phyloP scores from a whole-genome alignment of 1,140 invertebrate species.

The Stenopsyche tienmushanensis region DNA sequence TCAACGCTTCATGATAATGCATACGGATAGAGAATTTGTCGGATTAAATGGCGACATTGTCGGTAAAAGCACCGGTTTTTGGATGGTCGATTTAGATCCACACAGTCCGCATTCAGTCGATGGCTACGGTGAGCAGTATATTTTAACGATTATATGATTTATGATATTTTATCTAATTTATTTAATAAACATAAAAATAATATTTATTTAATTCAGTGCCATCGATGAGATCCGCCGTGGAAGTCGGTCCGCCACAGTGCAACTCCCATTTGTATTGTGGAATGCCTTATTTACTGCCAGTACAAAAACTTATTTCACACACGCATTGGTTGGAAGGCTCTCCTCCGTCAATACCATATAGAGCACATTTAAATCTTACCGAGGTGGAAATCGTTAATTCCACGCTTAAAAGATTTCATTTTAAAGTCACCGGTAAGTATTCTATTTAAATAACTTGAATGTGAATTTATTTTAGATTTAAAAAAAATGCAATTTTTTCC shows the following conservation, averaged over 20 bases:
- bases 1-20: conserved; percentile 65
- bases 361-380: conserved; percentile 28
- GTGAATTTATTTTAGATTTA: background rate
- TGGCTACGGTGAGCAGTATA: conserved; percentile 45
- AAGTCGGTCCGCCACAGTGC: conserved; percentile 60
- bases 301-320: conserved; percentile 51
- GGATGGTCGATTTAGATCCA: conserved; percentile 74
- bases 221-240: conserved; percentile 34
- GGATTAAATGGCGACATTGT: conserved; percentile 16
- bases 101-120: conserved; percentile 66
- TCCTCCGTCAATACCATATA: conserved; percentile 39
- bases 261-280: conserved; percentile 70
- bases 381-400: conserved; percentile 23
- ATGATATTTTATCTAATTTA: conserved; percentile 1
- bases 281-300: conserved; percentile 73
- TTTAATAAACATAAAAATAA: conserved; percentile 47
- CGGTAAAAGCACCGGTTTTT: conserved; percentile 58
- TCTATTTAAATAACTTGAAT: background rate
- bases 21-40: conserved; percentile 42
- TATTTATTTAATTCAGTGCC: conserved; percentile 42
- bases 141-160: background rate
- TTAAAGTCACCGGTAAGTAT: conserved; percentile 35
- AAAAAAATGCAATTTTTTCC: background rate
- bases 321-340: conserved; percentile 48
- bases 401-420: conserved; percentile 37